Base-by-base conservation (phyloP, 2,113 vertebrate genomes). In the Ursus arctos region DNA sequence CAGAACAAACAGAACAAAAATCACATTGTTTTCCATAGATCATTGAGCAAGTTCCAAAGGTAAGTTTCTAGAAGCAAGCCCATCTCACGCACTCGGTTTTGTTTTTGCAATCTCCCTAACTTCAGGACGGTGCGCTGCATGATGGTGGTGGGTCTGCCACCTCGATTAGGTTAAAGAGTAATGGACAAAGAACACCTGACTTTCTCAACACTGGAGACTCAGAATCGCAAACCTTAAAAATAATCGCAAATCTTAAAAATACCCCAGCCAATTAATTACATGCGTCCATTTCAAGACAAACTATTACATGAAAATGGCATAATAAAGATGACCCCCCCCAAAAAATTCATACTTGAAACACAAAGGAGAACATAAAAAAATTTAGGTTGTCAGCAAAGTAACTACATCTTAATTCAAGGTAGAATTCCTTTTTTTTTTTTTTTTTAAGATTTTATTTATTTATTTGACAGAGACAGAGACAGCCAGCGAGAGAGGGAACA, bases 1-100 rank as follows among this genome's bases (percentile, higher is more conserved):
- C 0, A 24, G 94, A 95, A 97, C 55, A 93, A 8, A 97, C 88
- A 13, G 1, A n/a, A 63, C 89, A 91, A 36, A 47, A 82, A 88
- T 96, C 92, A 97, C 9, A 26, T 57, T 36, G 76, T 28, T 80
- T 76, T 85, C 80, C 65, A 22, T 0, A 16, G 19, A 16, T 28
- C 63, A 40, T 14, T 21, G 1, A 28, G 40, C 40, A 55, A 11
- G 24, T 14, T 18, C 49, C 43, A 9, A 33, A 3, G 7, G 18
- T 53, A 28, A 86, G n/a, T 55, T 53, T 71, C 86, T n/a, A 72
- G 63, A 55, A 43, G 61, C 76, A 76, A 36, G 53, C 36, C 57
- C 67, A 53, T 72, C 6, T 28, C 51, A 59, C 31, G 74, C 19
- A 53, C 40, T 13, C 31, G 4, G 43, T 12, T 26, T 8, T 6